Evolutionary conservation across 2,113 vertebrate species (phyloP), one percentile per base, ranked within the genome.

Genomic region (Antechinus flavipes): DNA sequence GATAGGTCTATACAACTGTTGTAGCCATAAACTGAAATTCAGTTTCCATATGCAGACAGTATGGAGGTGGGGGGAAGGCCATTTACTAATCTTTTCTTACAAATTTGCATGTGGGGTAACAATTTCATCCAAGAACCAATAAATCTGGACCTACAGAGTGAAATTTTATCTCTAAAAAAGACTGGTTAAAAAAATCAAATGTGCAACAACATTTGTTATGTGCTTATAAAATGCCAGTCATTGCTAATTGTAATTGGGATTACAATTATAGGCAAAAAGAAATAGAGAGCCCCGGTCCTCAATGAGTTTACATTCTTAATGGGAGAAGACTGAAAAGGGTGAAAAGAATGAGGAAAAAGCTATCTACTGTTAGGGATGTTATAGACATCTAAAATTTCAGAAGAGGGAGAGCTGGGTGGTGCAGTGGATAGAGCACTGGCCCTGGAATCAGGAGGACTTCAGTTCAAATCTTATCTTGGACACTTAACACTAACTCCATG

Each of bases 1-100:
- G 47, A 92, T 46, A 90, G 23, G 26, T 47, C 2, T 27, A 61
- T 49, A 91, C 42, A 91, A 2, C 89, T 27, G 8, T 92, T 92
- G 22, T 0, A 6, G 52, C 16, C 0, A 9, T 2, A 0, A 24
- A 0, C 1, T 9, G 19, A 26, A 54, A 2, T 42, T 76, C 26
- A 14, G 12, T 42, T 11, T 54, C 14, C 0, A 6, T 8, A 19
- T 53, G 27, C 3, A 91, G 68, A 22, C n/a, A 84, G 8, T 8
- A 7, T 11, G 22, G 52, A 90, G 91, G 95, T 50, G 16, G 49
- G 49, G 42, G 0, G 89, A 54, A 22, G 27, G 68, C n/a, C 30
- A 54, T 52, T 90, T 92, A 91, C 46, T 90, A 25, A 23, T 2
- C 2, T 93, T 84, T 42, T 84, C n/a, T n/a, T 76, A 3, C 3